Evolutionary conservation across 1,140 invertebrate genomes (phyloP).

Genomic region (Onthophagus taurus): DNA sequence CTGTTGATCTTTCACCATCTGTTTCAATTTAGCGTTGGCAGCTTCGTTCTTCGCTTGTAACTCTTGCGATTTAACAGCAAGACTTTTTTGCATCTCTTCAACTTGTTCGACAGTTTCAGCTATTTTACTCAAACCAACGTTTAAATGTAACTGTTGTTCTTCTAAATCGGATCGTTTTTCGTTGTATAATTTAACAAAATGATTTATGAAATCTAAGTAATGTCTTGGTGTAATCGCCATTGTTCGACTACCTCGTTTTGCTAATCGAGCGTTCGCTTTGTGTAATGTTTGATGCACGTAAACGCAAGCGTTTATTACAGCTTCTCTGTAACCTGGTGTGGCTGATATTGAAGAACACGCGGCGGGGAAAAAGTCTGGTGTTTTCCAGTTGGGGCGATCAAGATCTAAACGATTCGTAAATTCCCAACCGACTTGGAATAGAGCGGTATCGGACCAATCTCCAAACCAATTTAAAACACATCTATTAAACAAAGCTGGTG

Average conservation of each 20-base stretch:
- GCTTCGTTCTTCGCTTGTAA: conserved; percentile 98
- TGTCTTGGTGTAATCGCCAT: conserved; percentile 98
- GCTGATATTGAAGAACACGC: conserved; percentile 68
- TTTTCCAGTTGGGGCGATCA: conserved; percentile 69
- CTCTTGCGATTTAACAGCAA: conserved; percentile 94
- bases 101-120: conserved; percentile 99
- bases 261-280: conserved; percentile 79
- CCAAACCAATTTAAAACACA: conserved; percentile 99
- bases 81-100: conserved; percentile 97
- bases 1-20: conserved; percentile 99
- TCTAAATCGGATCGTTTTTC: conserved; percentile 97
- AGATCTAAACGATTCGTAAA: conserved; percentile 78
- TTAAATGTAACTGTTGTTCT: conserved; percentile 97
- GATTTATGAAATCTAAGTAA: conserved; percentile 99
- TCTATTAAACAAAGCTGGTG: conserved; percentile 97
- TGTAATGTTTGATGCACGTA: conserved; percentile 97
- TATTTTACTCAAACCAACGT: conserved; percentile 97
- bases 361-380: conserved; percentile 82
- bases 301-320: conserved; percentile 96
- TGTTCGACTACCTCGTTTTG: conserved; percentile 84
- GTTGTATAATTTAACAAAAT: conserved; percentile 96
- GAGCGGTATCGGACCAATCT: conserved; percentile 96
- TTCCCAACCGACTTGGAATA: conserved; percentile 90
- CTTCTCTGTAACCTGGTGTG: conserved; percentile 77
- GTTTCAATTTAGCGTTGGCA: conserved; percentile 94